These are phyloP conservation scores for Theristicus caerulescens DNA, from an alignment of 2,113 vertebrate species.

Conservation along the genomic window DNA sequence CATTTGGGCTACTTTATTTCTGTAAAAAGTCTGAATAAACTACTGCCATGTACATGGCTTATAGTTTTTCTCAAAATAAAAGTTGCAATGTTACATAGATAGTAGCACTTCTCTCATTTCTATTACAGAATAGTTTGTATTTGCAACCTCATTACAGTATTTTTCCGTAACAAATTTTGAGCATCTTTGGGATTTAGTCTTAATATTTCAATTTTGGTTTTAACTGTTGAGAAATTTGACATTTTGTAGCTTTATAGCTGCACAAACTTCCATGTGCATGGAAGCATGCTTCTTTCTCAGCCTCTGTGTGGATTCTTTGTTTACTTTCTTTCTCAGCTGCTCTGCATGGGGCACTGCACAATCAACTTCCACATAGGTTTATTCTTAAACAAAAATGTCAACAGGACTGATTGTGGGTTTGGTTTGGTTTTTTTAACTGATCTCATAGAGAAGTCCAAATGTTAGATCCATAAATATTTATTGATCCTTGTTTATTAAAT, in stretches of 20 bases:
- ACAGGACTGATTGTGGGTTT: background rate
- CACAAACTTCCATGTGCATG: background rate
- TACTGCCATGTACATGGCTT: background rate
- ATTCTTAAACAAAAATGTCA: background rate
- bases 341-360: background rate
- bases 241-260: background rate
- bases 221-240: background rate
- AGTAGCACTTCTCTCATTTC: background rate
- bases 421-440: background rate
- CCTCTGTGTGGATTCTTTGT: background rate
- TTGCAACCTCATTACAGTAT: background rate
- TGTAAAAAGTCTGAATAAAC: background rate
- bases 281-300: background rate
- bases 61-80: background rate
- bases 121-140: background rate
- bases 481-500: background rate
- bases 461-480: background rate
- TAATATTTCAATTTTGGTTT: background rate
- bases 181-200: background rate
- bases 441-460: background rate
- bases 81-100: background rate
- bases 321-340: background rate
- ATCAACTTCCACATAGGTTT: background rate
- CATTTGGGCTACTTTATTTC: background rate
- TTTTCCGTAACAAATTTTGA: background rate